Conservation (phyloP, 2,888 invertebrate species). For the Ommatoiulus sabulosus region DNA sequence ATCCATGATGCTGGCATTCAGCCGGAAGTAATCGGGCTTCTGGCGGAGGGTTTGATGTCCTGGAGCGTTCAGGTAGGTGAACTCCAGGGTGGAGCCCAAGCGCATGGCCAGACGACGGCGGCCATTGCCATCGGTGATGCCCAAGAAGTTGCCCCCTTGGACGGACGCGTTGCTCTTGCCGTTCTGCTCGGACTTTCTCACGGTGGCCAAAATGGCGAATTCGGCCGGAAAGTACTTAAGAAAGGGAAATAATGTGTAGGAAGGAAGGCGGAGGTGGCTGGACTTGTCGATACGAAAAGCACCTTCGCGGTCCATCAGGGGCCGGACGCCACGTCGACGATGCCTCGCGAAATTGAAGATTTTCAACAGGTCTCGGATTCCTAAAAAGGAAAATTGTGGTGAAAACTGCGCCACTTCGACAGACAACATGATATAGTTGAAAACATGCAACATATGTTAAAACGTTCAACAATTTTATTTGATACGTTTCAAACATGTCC, state of each 20-base stretch:
- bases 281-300: constrained; percentile 55
- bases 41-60: constrained; percentile 37
- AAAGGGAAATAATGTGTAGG: constrained; percentile 56
- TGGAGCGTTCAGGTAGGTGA: constrained; percentile 55
- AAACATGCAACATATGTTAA: no score
- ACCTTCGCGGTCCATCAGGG: constrained; percentile 52
- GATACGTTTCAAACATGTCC: no score
- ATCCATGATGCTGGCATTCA: constrained; percentile 53
- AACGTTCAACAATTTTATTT: no score
- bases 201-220: constrained; percentile 55
- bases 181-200: not conserved
- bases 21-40: constrained; percentile 56
- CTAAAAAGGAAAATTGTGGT: not conserved
- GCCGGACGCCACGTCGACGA: constrained; percentile 54
- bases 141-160: constrained; percentile 55
- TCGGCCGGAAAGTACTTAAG: constrained; percentile 56
- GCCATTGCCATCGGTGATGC: constrained; percentile 58
- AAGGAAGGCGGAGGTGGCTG: constrained; percentile 57
- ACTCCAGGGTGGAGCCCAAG: constrained; percentile 52
- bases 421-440: no score
- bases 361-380: constrained; percentile 55
- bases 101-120: constrained; percentile 56
- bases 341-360: constrained; percentile 57
- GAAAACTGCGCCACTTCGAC: no score
- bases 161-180: not conserved